Base-by-base conservation (phyloP, 2,113 vertebrate genomes). In the Chaetops frenatus region DNA sequence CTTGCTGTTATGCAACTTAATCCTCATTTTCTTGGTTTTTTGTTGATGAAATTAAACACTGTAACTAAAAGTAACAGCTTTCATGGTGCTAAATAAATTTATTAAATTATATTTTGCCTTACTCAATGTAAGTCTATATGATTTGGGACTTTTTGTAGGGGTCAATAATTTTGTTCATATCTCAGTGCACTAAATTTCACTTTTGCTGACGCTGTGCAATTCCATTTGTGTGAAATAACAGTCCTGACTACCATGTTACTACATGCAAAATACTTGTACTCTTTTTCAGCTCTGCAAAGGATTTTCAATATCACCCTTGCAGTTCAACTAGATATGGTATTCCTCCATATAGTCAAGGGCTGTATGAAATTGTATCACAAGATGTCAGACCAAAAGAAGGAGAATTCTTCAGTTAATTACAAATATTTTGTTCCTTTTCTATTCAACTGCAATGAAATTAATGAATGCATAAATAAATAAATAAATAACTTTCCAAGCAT, bases 161-260 rank as follows among this genome's bases (percentile, higher is more conserved):
- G 36, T 89, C 90, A 86, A 57, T 88, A 90, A 95, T 94, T 86
- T 88, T 87, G 28, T 93, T 64, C 40, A 35, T 66, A 62, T 31
- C 77, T 72, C 40, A 74, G 47, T 94, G 28, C 25, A 36, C 44
- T 84, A 56, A 40, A 61, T 88, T 72, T 87, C 94, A 88, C 72
- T 92, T 94, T 83, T 38, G 5, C 25, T 76, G 69, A 85, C 58
- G 16, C 16, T 56, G 21, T 50, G 58, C 66, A 86, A 71, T 90
- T 95, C 48, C 33, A 44, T 18, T 77, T 50, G 5, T 4, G 9
- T 57, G 51, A 91, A 84, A 56, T 31, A 38, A 42, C 10, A 86
- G 67, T 42, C 36, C 67, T 79, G 42, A 82, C 53, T n/a, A 22
- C 4, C 33, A 56, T n/a, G 6, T n/a, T 62, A 83, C 38, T 86